phyloP scores from a whole-genome alignment of 2,797 vertebrate genomes.

The Muraenolepis orangiensis region DNA sequence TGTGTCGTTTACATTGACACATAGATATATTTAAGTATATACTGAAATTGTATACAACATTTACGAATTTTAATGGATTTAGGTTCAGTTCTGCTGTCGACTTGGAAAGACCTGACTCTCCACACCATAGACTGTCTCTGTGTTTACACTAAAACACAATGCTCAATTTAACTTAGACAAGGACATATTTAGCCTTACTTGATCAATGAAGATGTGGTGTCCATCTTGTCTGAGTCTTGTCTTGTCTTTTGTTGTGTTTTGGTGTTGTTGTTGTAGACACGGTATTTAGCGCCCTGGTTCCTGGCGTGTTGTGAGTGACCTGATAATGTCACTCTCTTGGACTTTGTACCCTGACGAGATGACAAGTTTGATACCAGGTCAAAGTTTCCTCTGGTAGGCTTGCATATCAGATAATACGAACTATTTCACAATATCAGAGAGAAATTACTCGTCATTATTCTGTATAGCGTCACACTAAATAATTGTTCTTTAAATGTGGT shows the following conservation, averaged over 20 bases:
- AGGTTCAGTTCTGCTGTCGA: background rate
- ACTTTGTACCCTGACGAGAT: constrained; percentile 57
- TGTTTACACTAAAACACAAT: background rate
- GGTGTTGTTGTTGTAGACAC: background rate
- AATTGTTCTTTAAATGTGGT: background rate
- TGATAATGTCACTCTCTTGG: constrained; percentile 31
- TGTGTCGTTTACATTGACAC: too few species aligned
- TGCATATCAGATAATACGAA: background rate
- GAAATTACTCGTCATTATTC: background rate
- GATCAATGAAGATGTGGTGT: constrained; percentile 68
- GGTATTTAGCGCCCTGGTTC: background rate
- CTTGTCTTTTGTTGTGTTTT: background rate
- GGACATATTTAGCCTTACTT: constrained; percentile 68
- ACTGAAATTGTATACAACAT: background rate
- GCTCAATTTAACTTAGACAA: background rate
- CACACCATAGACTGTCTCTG: background rate
- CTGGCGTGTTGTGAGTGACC: constrained; percentile 22
- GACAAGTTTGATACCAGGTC: constrained; percentile 47
- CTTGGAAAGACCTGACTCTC: background rate
- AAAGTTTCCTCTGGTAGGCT: background rate
- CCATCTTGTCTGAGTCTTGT: constrained; percentile 59
- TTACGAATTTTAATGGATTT: too few species aligned
- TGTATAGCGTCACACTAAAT: background rate
- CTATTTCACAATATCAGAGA: background rate
- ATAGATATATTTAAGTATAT: background rate